Evolutionary conservation across 2,797 vertebrate species (phyloP).

Genomic region (Peromyscus aztecus): DNA sequence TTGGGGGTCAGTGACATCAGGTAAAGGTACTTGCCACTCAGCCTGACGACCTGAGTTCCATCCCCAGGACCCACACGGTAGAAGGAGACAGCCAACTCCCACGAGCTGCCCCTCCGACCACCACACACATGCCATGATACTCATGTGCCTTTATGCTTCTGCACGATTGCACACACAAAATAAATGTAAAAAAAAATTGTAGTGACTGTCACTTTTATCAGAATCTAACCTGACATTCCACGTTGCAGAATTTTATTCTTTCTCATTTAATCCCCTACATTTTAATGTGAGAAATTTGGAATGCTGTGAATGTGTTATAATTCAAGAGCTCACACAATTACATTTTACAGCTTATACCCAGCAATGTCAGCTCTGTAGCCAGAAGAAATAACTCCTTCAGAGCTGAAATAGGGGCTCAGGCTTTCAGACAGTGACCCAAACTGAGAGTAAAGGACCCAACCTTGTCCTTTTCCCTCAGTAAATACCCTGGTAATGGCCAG

Average conservation of each 20-base stretch:
- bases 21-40: neutral
- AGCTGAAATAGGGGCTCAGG: neutral
- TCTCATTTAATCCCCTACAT: neutral
- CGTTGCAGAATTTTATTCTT: conserved; percentile 12
- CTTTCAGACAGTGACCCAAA: neutral
- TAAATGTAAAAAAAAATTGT: neutral
- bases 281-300: neutral
- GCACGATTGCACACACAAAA: neutral
- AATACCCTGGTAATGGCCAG: neutral
- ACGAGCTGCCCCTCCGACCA: neutral
- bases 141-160: too few relatives aligned
- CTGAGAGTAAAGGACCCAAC: neutral
- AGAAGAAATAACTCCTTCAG: neutral
- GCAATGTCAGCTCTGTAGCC: neutral
- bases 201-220: neutral
- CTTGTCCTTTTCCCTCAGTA: conserved; percentile 5
- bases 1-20: neutral
- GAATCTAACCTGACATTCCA: conserved; percentile 22
- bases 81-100: neutral
- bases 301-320: neutral
- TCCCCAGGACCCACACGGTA: neutral
- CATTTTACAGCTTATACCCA: neutral
- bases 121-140: too few relatives aligned
- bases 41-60: too few relatives aligned
- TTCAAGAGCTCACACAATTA: neutral